Percentiles rank a stretch among this genome's conserved stretches.
Conservation (phyloP, 2,113 vertebrate species). For the Tupaia tana region DNA sequence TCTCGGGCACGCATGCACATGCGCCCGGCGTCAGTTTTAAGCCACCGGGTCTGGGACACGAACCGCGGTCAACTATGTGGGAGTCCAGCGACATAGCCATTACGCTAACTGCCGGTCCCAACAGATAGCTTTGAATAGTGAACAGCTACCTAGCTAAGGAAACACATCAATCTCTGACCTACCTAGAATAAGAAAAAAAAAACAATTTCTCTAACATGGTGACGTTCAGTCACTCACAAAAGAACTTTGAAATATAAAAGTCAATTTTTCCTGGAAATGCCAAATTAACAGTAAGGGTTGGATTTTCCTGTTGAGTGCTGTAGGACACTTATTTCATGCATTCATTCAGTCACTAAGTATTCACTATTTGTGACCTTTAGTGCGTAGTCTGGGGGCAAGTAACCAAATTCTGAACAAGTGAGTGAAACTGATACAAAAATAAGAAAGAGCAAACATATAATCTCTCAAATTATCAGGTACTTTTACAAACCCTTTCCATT, state of each 20-base stretch:
- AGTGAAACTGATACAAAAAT: not conserved
- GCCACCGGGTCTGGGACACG: no score
- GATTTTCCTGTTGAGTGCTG: not conserved
- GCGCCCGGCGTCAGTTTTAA: no score
- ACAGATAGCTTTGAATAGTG: not conserved
- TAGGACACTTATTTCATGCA: not conserved
- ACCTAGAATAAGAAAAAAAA: not conserved
- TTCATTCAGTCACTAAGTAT: not conserved
- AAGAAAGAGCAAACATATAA: not conserved
- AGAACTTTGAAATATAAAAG: not conserved
- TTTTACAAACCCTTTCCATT: not conserved
- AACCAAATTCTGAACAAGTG: not conserved
- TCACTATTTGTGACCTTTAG: not conserved
- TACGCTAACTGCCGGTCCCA: no score
- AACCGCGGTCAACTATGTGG: no score
- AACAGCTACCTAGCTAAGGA: not conserved
- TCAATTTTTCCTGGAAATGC: not conserved
- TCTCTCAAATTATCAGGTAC: not conserved
- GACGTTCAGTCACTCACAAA: not conserved
- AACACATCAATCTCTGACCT: accelerated
- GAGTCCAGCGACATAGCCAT: no score
- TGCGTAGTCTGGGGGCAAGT: not conserved
- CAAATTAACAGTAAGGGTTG: not conserved
- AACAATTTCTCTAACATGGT: not conserved
- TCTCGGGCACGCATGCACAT: no score